Percentiles rank a stretch among this genome's conserved stretches.
These are phyloP conservation scores for Lanius collurio DNA, from an alignment of 2,113 vertebrate genomes.

Conservation along the genomic window DNA sequence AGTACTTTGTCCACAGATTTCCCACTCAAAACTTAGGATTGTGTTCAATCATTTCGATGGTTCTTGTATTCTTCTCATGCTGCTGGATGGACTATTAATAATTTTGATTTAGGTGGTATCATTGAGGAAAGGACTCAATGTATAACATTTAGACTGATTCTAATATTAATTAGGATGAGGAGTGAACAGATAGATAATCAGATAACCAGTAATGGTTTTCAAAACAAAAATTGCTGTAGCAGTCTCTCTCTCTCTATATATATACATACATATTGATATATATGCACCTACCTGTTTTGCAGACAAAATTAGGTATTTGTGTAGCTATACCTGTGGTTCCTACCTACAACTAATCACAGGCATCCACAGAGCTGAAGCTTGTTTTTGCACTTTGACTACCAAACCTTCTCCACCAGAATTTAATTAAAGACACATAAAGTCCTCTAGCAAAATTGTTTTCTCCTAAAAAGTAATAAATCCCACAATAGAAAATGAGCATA, in stretches of 20 bases:
- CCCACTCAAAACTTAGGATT: background rate
- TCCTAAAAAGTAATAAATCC: background rate
- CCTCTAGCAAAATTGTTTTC: background rate
- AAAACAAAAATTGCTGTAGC: background rate
- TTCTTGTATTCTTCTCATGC: background rate
- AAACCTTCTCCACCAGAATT: background rate
- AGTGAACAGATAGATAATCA: background rate
- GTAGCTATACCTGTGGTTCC: background rate
- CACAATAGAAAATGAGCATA: background rate
- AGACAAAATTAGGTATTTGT: background rate
- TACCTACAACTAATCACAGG: background rate
- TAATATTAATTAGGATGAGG: background rate
- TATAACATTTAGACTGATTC: background rate
- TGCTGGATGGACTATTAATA: background rate
- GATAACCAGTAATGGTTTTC: background rate
- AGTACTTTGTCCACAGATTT: background rate
- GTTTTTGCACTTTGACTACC: background rate
- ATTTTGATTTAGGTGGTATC: background rate
- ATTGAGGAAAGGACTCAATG: background rate
- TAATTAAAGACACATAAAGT: background rate
- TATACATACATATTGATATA: too few species aligned
- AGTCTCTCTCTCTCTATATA: too few species aligned
- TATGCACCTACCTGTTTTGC: background rate
- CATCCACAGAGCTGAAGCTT: background rate
- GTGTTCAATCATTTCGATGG: background rate